Percentiles rank a stretch among this genome's conserved stretches.
Conservation (phyloP, 2,797 vertebrate genomes). For the Columba guinea region DNA sequence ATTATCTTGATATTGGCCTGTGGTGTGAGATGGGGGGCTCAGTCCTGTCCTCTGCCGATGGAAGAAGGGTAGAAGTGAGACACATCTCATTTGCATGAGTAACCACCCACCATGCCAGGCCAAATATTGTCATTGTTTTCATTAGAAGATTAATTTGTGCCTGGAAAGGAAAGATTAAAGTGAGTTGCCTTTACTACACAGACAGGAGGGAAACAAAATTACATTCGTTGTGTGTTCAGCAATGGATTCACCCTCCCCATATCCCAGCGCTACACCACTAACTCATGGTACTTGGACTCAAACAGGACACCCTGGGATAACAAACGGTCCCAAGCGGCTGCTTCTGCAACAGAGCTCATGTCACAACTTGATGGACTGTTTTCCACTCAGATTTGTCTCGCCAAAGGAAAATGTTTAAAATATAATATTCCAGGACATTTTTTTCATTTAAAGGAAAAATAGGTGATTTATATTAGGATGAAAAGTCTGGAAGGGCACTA, state of each 20-base stretch:
- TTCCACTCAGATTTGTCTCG: not conserved
- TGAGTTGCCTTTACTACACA: not conserved
- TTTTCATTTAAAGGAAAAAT: not conserved
- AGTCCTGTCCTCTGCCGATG: not conserved
- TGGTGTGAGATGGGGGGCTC: not conserved
- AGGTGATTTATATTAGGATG: not conserved
- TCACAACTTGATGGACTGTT: not conserved
- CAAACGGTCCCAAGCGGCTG: not conserved
- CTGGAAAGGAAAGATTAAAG: conserved; percentile 31
- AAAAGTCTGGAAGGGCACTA: not conserved
- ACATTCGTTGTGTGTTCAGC: not conserved
- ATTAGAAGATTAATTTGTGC: conserved; percentile 21
- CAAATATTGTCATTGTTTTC: conserved; percentile 34
- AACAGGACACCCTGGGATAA: conserved; percentile 15
- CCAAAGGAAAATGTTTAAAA: not conserved
- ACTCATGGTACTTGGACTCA: conserved; percentile 21
- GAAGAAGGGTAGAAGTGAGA: not conserved
- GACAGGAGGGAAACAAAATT: not conserved
- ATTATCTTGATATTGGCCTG: not conserved
- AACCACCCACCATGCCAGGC: conserved; percentile 15
- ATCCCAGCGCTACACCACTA: not conserved
- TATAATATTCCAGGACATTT: not conserved
- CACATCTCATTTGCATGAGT: conserved; percentile 1
- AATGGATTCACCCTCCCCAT: not conserved
- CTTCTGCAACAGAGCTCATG: not conserved